phyloP scores from a whole-genome alignment of 2,797 vertebrate genomes.

The Paratrypauchen microcephalus region DNA sequence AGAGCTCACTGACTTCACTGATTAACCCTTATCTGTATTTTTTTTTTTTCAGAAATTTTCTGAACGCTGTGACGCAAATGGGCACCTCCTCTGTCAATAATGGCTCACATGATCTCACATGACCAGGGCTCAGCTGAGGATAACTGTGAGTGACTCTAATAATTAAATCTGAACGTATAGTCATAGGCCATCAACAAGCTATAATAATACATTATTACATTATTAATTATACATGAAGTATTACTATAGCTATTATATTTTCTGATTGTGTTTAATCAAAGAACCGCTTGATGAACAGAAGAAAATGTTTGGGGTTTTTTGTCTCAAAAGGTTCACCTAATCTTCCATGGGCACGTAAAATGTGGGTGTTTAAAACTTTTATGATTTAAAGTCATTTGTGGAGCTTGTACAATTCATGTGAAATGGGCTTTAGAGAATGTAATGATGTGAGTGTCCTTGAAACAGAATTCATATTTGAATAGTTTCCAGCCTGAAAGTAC shows the following conservation, averaged over 20 bases:
- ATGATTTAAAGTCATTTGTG: background rate
- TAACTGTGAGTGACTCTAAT: background rate
- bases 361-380: background rate
- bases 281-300: too few relatives aligned
- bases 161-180: background rate
- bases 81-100: conserved; percentile 46
- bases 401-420: background rate
- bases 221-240: too few relatives aligned
- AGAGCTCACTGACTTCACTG: conserved; percentile 40
- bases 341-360: background rate
- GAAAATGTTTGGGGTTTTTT: background rate
- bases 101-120: conserved; percentile 29
- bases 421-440: background rate
- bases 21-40: conserved; percentile 53
- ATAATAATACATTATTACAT: too few relatives aligned
- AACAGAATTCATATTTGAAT: background rate
- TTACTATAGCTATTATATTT: too few relatives aligned
- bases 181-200: background rate
- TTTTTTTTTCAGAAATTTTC: too few relatives aligned
- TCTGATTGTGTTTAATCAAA: background rate
- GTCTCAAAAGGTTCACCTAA: background rate
- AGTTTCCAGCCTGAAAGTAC: too few relatives aligned
- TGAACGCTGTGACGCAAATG: conserved; percentile 30
- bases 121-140: conserved; percentile 46
- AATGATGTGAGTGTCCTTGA: background rate